phyloP scores from a whole-genome alignment of 1,140 invertebrate species.

The Lepidurus apus region DNA sequence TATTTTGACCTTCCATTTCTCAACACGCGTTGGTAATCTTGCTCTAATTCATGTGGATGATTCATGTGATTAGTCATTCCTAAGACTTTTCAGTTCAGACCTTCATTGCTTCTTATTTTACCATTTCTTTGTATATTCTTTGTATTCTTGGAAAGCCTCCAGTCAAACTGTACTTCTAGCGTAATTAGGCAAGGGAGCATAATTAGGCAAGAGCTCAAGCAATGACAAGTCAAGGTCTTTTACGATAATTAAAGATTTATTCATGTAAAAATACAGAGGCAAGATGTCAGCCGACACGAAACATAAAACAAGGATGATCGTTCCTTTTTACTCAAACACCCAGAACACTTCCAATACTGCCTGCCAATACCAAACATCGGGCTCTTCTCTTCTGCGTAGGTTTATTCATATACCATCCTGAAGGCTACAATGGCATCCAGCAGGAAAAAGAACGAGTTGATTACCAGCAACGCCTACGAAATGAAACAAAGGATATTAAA shows the following conservation, averaged over 20 bases:
- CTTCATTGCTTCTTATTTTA: too few relatives aligned
- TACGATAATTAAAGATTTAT: constrained; percentile 20
- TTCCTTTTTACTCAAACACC: not conserved
- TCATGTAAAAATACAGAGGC: constrained; percentile 21
- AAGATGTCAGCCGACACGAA: not conserved
- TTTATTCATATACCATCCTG: constrained; percentile 32
- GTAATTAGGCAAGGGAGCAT: too few relatives aligned
- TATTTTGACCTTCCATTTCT: too few relatives aligned
- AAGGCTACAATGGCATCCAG: constrained; percentile 33
- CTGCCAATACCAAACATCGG: not conserved
- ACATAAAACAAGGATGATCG: not conserved
- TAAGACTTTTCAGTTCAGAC: too few relatives aligned
- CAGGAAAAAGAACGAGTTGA: constrained; percentile 34
- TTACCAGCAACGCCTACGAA: constrained; percentile 32
- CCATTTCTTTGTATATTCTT: too few relatives aligned
- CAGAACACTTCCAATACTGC: not conserved
- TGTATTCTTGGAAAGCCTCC: too few relatives aligned
- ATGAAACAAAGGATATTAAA: not conserved
- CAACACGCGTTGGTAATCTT: too few relatives aligned
- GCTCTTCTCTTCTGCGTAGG: not conserved
- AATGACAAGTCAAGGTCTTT: not conserved
- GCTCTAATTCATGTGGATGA: too few relatives aligned
- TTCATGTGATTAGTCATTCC: too few relatives aligned
- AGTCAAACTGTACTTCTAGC: too few relatives aligned
- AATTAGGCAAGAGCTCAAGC: not conserved